Conservation (phyloP, 2,113 vertebrate genomes). For the Drymodes brunneopygia region DNA sequence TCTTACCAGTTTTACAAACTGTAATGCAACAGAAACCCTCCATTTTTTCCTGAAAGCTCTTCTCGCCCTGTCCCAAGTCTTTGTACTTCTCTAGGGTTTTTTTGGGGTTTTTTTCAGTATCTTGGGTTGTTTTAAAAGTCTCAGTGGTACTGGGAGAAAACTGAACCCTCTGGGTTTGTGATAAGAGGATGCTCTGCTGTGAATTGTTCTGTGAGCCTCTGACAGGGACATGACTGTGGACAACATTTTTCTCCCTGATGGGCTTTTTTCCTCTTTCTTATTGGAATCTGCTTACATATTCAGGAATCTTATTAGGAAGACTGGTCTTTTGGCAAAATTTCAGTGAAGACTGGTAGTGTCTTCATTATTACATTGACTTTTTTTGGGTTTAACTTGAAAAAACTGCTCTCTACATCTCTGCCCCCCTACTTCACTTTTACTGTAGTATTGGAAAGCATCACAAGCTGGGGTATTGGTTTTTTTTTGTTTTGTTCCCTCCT, state of each 20-base stretch:
- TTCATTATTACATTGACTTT: background rate
- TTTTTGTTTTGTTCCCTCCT: background rate
- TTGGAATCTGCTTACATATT: background rate
- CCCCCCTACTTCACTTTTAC: background rate
- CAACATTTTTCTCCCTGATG: background rate
- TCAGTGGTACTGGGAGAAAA: background rate
- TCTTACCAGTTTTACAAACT: background rate
- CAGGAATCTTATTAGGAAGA: background rate
- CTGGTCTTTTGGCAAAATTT: background rate
- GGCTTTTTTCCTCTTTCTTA: background rate
- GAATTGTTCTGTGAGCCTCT: background rate
- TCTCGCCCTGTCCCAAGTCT: background rate
- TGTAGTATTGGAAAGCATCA: background rate
- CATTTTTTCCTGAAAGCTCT: background rate
- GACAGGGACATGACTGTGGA: background rate
- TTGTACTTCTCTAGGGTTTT: background rate
- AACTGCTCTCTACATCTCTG: background rate
- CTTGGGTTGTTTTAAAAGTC: background rate
- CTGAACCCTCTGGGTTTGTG: background rate
- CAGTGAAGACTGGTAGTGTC: background rate
- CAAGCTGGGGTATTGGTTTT: background rate
- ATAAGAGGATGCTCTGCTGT: slow-evolving; percentile 45
- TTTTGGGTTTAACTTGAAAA: background rate
- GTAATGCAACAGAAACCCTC: background rate
- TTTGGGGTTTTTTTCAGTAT: background rate